Percentiles rank a stretch among this genome's conserved stretches.
These are phyloP conservation scores for Euborellia annulipes DNA, from an alignment of 1,140 invertebrate species.

Conservation along the genomic window DNA sequence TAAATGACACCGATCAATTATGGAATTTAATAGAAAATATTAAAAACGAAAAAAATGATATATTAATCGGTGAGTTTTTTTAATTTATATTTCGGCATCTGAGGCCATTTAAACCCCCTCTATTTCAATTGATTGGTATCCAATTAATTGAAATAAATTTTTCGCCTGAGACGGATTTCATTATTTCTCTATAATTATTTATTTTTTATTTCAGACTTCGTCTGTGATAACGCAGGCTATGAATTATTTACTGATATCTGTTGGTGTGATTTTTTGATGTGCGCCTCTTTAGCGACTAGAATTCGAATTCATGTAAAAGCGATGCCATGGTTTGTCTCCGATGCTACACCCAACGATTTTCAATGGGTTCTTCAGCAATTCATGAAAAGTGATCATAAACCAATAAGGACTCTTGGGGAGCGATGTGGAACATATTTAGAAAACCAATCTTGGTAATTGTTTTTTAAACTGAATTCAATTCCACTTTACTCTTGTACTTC, in stretches of 20 bases:
- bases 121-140: too few species aligned
- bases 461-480: too few species aligned
- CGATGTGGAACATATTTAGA: conserved; percentile 38
- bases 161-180: too few species aligned
- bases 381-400: conserved; percentile 23
- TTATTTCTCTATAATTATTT: background rate
- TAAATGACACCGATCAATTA: conserved; percentile 43
- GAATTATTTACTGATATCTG: conserved; percentile 85
- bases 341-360: conserved; percentile 65
- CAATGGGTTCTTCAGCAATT: conserved; percentile 37
- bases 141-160: conserved; percentile 6
- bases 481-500: too few species aligned
- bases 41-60: conserved; percentile 15
- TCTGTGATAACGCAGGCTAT: conserved; percentile 88
- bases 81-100: too few species aligned
- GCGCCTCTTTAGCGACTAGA: conserved; percentile 43
- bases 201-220: conserved; percentile 42
- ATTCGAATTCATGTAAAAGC: conserved; percentile 77
- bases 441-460: conserved; percentile 15
- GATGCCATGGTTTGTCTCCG: conserved; percentile 95
- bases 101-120: too few species aligned
- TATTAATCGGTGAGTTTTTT: conserved; percentile 25
- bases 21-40: conserved; percentile 30
- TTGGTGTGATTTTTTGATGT: conserved; percentile 62
- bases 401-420: conserved; percentile 28